Conservation (phyloP, 1,140 invertebrate species). For the Diprion similis region DNA sequence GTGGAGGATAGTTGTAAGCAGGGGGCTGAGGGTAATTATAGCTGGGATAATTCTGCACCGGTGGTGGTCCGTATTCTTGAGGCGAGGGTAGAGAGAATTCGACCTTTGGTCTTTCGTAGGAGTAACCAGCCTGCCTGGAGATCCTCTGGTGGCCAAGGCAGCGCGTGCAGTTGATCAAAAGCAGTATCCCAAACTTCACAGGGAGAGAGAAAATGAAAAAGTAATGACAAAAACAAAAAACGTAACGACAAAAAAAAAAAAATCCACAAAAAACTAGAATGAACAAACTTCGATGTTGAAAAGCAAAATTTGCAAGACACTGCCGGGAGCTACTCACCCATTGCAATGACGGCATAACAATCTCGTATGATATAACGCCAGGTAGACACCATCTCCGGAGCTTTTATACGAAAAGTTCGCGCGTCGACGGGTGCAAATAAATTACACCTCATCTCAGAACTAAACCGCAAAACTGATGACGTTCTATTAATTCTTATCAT, state of each 20-base stretch:
- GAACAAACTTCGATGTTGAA: too few species aligned
- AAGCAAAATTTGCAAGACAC: background rate
- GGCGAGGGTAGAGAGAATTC: constrained; percentile 35
- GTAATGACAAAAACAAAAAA: background rate
- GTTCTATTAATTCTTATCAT: constrained; percentile 22
- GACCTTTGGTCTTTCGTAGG: constrained; percentile 38
- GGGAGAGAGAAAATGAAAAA: constrained; percentile 9
- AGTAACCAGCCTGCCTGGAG: constrained; percentile 42
- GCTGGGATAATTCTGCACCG: background rate
- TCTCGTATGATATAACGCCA: constrained; percentile 26
- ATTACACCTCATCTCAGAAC: background rate
- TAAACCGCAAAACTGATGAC: constrained; percentile 26
- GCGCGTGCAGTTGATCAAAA: constrained; percentile 28
- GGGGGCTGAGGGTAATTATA: constrained; percentile 4
- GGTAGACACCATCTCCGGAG: constrained; percentile 9
- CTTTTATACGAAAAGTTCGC: constrained; percentile 40
- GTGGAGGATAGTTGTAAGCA: constrained; percentile 29
- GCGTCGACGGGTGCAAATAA: background rate
- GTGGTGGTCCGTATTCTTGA: background rate
- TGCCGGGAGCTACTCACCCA: constrained; percentile 37
- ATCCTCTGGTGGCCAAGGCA: constrained; percentile 22
- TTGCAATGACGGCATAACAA: constrained; percentile 44
- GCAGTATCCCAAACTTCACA: constrained; percentile 34
- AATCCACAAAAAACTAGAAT: background rate
- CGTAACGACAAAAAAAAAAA: background rate